Conservation (phyloP, 2,797 vertebrate species). For the Thalassophryne amazonica region DNA sequence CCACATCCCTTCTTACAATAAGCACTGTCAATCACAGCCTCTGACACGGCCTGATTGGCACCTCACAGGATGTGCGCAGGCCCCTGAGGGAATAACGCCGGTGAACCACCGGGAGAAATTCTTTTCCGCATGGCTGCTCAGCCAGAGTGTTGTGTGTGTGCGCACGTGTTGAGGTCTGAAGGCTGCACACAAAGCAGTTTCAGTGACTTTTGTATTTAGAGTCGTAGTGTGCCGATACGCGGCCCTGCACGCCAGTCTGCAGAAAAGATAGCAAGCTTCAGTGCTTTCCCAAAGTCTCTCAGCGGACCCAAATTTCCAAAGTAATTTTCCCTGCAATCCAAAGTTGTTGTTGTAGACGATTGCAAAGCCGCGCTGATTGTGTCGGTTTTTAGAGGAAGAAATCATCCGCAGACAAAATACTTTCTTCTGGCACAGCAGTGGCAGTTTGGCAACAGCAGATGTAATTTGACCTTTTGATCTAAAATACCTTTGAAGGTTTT, state of each 20-base stretch:
- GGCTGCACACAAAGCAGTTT: constrained; percentile 28
- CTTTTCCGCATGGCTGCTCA: constrained; percentile 34
- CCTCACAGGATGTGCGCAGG: constrained; percentile 13
- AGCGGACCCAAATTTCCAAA: constrained; percentile 43
- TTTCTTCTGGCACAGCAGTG: background rate
- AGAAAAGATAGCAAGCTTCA: constrained; percentile 46
- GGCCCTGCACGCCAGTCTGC: constrained; percentile 37
- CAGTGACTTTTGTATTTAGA: constrained; percentile 22
- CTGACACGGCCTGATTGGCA: constrained; percentile 55
- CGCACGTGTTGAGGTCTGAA: constrained; percentile 24
- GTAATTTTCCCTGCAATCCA: constrained; percentile 50
- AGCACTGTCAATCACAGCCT: constrained; percentile 54
- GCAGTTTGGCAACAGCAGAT: constrained; percentile 9
- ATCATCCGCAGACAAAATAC: constrained; percentile 30
- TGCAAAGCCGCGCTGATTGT: constrained; percentile 22
- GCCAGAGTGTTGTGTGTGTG: constrained; percentile 33
- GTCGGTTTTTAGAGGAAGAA: constrained; percentile 17
- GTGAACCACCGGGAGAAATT: constrained; percentile 33
- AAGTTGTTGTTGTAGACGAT: constrained; percentile 50
- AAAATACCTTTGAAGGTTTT: too few species aligned
- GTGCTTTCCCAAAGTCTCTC: constrained; percentile 40
- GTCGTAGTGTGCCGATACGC: constrained; percentile 20
- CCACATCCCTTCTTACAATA: constrained; percentile 49
- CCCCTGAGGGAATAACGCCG: constrained; percentile 35
- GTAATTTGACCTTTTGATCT: background rate